phyloP scores from a whole-genome alignment of 2,113 vertebrate genomes.

The Chlorodrepanis virens region DNA sequence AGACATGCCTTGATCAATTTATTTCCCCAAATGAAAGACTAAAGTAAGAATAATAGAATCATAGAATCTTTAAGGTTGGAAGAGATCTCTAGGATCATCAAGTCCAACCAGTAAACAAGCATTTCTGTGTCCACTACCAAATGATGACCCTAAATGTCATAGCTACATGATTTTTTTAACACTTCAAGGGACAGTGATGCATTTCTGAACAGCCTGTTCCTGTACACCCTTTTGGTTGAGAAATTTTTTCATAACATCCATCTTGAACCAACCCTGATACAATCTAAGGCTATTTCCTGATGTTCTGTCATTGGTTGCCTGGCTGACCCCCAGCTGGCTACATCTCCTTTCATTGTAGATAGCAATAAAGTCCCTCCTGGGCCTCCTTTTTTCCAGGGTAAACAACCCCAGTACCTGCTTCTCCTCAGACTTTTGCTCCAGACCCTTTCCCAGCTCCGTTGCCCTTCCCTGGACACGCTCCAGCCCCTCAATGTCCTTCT shows the following conservation, averaged over 20 bases:
- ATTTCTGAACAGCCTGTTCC: background rate
- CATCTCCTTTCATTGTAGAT: background rate
- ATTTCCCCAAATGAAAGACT: background rate
- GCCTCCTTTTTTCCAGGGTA: background rate
- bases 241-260: background rate
- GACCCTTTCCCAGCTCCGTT: fast-evolving
- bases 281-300: background rate
- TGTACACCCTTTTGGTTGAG: background rate
- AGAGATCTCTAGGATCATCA: background rate
- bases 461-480: fast-evolving
- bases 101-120: background rate
- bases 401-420: background rate
- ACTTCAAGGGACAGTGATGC: background rate
- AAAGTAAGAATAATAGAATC: background rate
- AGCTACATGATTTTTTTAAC: background rate
- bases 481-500: background rate
- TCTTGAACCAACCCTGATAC: background rate
- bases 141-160: background rate
- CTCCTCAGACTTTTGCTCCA: fast-evolving
- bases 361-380: background rate
- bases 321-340: background rate
- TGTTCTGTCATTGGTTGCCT: background rate
- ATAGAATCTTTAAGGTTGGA: background rate
- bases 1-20: background rate
- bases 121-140: background rate